Evolutionary conservation across 2,888 invertebrate genomes (phyloP).

Genomic region (Caenorhabditis becei): DNA sequence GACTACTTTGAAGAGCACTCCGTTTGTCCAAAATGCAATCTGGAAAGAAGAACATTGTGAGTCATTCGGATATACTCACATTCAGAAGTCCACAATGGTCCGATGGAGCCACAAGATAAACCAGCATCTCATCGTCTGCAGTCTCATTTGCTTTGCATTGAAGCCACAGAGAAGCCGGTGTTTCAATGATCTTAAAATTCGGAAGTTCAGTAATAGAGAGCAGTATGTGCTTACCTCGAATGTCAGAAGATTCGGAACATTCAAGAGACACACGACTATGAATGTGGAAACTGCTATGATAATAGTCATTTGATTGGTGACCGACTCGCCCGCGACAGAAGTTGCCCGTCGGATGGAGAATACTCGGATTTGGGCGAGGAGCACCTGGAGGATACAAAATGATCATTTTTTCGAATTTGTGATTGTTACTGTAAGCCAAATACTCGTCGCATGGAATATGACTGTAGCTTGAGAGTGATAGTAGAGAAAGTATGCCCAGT

Average conservation of each 20-base stretch:
- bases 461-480: conserved; percentile 83
- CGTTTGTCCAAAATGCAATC: conserved; percentile 81
- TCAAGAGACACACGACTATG: conserved; percentile 73
- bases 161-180: conserved; percentile 69
- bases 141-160: conserved; percentile 60
- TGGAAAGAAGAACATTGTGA: conserved; percentile 33
- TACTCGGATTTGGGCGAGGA: conserved; percentile 83
- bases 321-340: conserved; percentile 71
- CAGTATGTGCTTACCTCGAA: conserved; percentile 72
- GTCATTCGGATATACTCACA: conserved; percentile 27
- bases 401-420: neutral
- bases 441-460: conserved; percentile 83
- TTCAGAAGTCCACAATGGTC: conserved; percentile 70
- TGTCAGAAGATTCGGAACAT: conserved; percentile 80
- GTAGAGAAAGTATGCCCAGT: conserved; percentile 83
- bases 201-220: neutral
- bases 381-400: conserved; percentile 76
- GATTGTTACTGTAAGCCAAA: conserved; percentile 83
- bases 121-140: conserved; percentile 38
- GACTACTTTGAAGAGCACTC: conserved; percentile 80
- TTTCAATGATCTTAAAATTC: conserved; percentile 73
- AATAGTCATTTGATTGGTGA: conserved; percentile 68
- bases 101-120: conserved; percentile 66
- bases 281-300: conserved; percentile 72
- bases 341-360: conserved; percentile 82